Evolutionary conservation across 1,140 invertebrate genomes (phyloP).

Genomic region (Choristoneura fumiferana): DNA sequence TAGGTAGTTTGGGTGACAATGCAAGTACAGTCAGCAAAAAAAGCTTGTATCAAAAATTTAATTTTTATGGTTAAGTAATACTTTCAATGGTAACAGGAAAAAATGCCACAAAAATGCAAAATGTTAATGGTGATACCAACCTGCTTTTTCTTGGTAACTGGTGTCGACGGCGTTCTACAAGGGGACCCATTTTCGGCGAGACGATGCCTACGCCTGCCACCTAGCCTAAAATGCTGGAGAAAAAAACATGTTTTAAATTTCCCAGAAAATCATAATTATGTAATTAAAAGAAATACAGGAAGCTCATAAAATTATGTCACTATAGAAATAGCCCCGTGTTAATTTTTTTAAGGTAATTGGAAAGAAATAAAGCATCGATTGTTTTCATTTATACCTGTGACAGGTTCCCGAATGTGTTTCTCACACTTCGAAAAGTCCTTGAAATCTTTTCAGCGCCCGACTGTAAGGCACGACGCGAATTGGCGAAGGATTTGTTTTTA

Average conservation of each 20-base stretch:
- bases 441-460: slow-evolving; percentile 70
- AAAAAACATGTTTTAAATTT: neutral
- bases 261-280: too few species aligned
- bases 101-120: too few species aligned
- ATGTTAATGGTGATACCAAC: too few species aligned
- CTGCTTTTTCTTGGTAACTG: slow-evolving; percentile 63
- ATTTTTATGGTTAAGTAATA: neutral
- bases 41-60: too few species aligned
- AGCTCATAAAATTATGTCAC: too few species aligned
- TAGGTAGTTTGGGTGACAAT: too few species aligned
- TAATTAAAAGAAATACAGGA: neutral
- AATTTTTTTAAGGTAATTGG: neutral
- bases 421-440: slow-evolving; percentile 62
- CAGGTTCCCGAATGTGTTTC: slow-evolving; percentile 67
- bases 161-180: slow-evolving; percentile 56
- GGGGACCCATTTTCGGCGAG: slow-evolving; percentile 64
- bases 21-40: too few species aligned
- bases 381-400: slow-evolving; percentile 50
- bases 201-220: slow-evolving; percentile 64
- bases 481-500: slow-evolving; percentile 62
- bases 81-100: too few species aligned
- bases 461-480: slow-evolving; percentile 68
- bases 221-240: slow-evolving; percentile 63
- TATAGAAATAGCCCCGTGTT: too few species aligned
- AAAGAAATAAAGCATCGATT: neutral